These are phyloP conservation scores for Isichthys henryi DNA, from an alignment of 2,113 vertebrate genomes.

Conservation along the genomic window DNA sequence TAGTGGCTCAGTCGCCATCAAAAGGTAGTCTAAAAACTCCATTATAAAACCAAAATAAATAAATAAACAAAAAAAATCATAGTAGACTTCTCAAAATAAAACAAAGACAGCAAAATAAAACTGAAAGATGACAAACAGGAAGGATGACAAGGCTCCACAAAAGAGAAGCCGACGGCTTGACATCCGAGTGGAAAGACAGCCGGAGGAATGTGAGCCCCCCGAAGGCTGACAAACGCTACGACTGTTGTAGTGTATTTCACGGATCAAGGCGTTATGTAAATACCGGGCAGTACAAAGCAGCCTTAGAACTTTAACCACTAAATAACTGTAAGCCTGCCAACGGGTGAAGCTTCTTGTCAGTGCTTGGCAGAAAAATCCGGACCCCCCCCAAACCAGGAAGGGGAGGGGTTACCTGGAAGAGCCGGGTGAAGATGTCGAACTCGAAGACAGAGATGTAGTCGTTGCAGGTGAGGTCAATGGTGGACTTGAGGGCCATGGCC, in stretches of 20 bases:
- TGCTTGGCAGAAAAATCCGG: background rate
- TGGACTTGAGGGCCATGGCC: constrained; percentile 97
- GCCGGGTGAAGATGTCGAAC: constrained; percentile 96
- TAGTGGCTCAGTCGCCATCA: background rate
- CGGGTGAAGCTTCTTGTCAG: background rate
- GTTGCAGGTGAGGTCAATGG: constrained; percentile 95
- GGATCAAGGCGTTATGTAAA: background rate
- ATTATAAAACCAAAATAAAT: background rate
- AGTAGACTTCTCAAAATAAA: background rate
- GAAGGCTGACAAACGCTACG: background rate
- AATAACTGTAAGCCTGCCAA: background rate
- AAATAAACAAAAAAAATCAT: background rate
- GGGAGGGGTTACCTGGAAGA: constrained; percentile 78
- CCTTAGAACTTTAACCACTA: background rate
- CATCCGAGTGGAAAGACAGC: background rate
- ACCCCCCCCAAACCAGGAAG: background rate
- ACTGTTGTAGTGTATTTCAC: background rate
- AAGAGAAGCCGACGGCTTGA: background rate
- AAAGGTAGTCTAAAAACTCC: background rate
- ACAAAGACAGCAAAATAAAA: background rate
- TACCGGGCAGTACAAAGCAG: background rate
- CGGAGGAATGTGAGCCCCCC: background rate
- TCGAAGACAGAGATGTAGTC: constrained; percentile 99
- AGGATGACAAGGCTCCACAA: background rate
- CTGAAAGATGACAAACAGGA: background rate